Percentiles rank a stretch among this genome's conserved stretches.
Evolutionary conservation across 2,797 vertebrate species (phyloP).

Genomic region (Megaceryle alcyon): DNA sequence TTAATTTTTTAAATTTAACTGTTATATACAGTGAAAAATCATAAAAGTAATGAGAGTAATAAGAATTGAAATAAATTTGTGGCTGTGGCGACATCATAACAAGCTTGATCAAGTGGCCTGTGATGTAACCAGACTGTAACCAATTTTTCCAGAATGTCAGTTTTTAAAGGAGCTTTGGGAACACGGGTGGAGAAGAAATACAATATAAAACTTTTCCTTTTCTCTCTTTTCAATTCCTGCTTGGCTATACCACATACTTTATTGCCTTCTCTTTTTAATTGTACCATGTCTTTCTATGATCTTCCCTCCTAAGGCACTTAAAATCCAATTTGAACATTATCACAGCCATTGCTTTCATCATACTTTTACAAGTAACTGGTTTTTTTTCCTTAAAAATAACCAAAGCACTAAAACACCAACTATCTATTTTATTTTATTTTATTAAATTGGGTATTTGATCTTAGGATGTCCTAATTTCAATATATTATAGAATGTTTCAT

Average conservation of each 20-base stretch:
- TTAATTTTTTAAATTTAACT: not conserved
- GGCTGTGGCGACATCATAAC: not conserved
- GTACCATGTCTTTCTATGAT: not conserved
- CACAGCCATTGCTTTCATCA: not conserved
- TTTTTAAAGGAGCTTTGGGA: slow-evolving; percentile 1
- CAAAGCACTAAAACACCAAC: not conserved
- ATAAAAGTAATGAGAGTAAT: not conserved
- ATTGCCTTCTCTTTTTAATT: not conserved
- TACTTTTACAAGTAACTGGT: not conserved
- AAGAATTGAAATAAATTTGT: not conserved
- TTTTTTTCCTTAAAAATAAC: not conserved
- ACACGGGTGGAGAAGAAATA: not conserved
- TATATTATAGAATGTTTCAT: not conserved
- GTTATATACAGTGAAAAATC: not conserved
- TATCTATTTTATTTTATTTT: not conserved
- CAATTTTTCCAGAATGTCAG: not conserved
- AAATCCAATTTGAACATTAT: not conserved
- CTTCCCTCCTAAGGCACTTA: not conserved
- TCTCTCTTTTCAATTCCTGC: too few species aligned
- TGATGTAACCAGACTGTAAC: not conserved
- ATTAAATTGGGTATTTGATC: not conserved
- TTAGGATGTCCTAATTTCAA: not conserved
- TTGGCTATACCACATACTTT: not conserved
- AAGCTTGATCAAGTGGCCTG: not conserved
- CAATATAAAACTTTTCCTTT: not conserved